Evolutionary conservation across 2,888 invertebrate species (phyloP).

Genomic region (Eupithecia vulgata): DNA sequence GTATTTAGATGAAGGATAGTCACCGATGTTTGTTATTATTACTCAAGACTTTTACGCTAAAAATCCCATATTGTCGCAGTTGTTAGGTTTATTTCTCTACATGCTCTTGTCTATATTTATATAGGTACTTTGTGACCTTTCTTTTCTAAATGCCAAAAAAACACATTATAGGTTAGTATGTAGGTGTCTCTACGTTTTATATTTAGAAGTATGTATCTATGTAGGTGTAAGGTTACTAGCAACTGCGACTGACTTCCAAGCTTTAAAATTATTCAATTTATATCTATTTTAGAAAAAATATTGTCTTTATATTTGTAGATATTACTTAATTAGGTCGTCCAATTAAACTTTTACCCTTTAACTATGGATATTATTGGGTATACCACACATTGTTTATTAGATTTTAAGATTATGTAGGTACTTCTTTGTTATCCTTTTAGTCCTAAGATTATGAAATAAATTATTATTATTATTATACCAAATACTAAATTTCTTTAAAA

Average conservation of each 20-base stretch:
- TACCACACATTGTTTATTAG: no score
- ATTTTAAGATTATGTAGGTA: no score
- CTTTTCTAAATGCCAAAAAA: background rate
- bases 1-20: background rate
- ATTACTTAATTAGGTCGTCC: slow-evolving; percentile 25
- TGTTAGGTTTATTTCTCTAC: slow-evolving; percentile 10
- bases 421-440: no score
- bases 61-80: slow-evolving; percentile 26
- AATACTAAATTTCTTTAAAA: slow-evolving; percentile 8
- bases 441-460: no score
- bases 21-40: background rate
- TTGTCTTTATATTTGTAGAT: slow-evolving; percentile 3
- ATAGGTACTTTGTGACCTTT: background rate
- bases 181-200: background rate
- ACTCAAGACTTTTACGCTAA: slow-evolving; percentile 9
- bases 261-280: slow-evolving; percentile 30
- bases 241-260: slow-evolving; percentile 34
- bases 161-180: background rate
- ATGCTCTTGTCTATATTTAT: background rate
- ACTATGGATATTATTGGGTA: slow-evolving; percentile 8
- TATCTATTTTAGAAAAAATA: background rate
- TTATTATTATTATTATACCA: no score
- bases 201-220: background rate
- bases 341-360: slow-evolving; percentile 26
- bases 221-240: slow-evolving; percentile 4